phyloP scores from a whole-genome alignment of 2,113 vertebrate genomes.

The Muscicapa adusta region DNA sequence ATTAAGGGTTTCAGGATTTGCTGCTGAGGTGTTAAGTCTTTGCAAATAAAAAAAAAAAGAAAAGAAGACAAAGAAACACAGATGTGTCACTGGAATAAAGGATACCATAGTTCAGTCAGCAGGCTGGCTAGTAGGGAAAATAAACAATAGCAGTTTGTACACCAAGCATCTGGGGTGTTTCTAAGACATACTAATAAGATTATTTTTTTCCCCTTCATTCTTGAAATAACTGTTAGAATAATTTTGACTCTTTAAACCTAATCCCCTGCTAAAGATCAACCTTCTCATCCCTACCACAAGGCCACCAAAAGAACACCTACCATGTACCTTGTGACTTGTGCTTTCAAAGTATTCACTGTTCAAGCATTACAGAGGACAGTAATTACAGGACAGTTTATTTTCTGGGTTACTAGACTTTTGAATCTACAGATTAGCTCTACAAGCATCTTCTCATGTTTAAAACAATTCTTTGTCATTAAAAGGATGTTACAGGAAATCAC shows the following conservation, averaged over 20 bases:
- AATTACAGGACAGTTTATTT: background rate
- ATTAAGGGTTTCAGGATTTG: background rate
- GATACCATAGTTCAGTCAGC: background rate
- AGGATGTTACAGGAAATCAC: background rate
- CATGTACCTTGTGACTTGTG: accelerated
- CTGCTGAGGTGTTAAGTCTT: background rate
- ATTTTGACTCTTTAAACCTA: background rate
- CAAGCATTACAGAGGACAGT: background rate
- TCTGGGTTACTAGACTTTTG: background rate
- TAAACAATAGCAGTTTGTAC: background rate
- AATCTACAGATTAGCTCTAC: background rate
- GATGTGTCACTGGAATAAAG: background rate
- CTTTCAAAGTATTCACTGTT: background rate
- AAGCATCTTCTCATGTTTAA: background rate
- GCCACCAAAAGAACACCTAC: background rate
- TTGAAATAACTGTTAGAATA: background rate
- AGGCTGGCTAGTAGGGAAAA: background rate
- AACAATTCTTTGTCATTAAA: background rate
- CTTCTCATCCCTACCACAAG: background rate
- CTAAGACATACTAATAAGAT: background rate
- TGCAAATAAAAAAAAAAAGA: background rate
- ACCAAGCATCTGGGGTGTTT: accelerated
- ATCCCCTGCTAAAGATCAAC: background rate
- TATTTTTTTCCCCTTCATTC: background rate
- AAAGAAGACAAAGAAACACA: background rate